Evolutionary conservation across 2,113 vertebrate genomes (phyloP).

Genomic region (Callipepla squamata): DNA sequence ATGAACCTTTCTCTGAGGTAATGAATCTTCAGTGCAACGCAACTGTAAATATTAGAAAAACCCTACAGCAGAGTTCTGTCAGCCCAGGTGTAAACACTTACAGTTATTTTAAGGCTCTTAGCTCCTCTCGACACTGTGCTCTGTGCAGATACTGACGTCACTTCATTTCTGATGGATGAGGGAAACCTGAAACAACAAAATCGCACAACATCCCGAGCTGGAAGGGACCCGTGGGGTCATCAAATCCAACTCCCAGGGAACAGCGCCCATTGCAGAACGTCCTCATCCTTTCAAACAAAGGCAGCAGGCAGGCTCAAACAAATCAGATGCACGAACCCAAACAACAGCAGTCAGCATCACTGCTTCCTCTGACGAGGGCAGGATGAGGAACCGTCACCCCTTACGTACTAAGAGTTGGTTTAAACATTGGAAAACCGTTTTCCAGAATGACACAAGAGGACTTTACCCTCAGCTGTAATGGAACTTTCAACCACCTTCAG

Average conservation of each 20-base stretch:
- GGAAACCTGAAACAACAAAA: conserved; percentile 70
- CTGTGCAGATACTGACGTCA: conserved; percentile 37
- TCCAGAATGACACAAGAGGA: not conserved
- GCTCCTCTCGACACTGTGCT: conserved; percentile 34
- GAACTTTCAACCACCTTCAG: not conserved
- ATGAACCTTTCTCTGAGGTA: not conserved
- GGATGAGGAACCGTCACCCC: not conserved
- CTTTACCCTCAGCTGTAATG: not conserved
- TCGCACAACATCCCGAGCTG: not conserved
- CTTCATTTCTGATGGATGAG: conserved; percentile 43
- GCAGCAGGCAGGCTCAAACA: not conserved
- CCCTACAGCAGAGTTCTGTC: not conserved
- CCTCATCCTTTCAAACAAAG: not conserved
- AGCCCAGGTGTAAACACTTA: conserved; percentile 54
- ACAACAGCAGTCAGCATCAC: not conserved
- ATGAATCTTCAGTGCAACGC: not conserved
- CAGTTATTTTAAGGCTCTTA: conserved; percentile 60
- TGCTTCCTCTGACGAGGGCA: not conserved
- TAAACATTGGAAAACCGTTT: not conserved
- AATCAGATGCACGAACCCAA: not conserved
- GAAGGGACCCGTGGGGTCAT: too few species aligned
- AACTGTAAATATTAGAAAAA: not conserved
- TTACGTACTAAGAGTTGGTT: not conserved
- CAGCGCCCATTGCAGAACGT: not conserved
- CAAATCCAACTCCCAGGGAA: not conserved